Evolutionary conservation across 2,797 vertebrate genomes (phyloP).

Genomic region (Eulemur rubriventer): DNA sequence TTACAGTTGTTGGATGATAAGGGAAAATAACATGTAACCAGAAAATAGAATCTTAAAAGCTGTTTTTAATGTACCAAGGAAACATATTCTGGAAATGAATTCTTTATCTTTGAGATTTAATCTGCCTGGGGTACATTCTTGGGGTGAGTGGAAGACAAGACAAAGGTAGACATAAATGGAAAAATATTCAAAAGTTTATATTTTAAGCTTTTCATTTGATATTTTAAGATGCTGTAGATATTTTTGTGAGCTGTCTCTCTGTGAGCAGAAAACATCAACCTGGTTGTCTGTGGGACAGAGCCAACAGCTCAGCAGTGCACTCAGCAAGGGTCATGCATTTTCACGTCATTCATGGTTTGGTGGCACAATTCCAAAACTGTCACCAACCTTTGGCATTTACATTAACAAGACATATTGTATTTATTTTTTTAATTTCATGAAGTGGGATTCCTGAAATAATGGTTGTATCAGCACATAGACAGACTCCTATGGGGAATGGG

Average conservation of each 20-base stretch:
- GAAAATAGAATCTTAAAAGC: constrained; percentile 59
- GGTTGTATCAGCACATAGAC: neutral
- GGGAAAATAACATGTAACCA: constrained; percentile 40
- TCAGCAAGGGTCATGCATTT: constrained; percentile 50
- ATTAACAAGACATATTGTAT: neutral
- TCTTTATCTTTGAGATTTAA: constrained; percentile 46
- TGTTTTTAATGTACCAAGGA: constrained; percentile 58
- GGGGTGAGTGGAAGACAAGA: constrained; percentile 55
- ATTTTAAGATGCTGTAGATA: constrained; percentile 38
- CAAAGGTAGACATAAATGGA: constrained; percentile 47
- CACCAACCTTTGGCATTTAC: constrained; percentile 17
- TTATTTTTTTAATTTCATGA: neutral
- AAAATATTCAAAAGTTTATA: constrained; percentile 49
- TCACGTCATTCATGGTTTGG: constrained; percentile 52
- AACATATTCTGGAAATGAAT: constrained; percentile 50
- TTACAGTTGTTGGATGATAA: constrained; percentile 56
- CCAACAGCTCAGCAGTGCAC: constrained; percentile 48
- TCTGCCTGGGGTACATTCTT: constrained; percentile 26
- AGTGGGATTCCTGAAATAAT: neutral
- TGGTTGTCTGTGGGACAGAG: neutral
- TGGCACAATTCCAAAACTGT: constrained; percentile 40
- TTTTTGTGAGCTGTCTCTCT: constrained; percentile 38
- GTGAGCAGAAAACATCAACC: constrained; percentile 48
- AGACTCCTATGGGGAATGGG: neutral
- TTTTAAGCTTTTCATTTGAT: constrained; percentile 57